These are phyloP conservation scores for Drosophila peninsularis DNA, from an alignment of 2,888 invertebrate species.

Conservation along the genomic window DNA sequence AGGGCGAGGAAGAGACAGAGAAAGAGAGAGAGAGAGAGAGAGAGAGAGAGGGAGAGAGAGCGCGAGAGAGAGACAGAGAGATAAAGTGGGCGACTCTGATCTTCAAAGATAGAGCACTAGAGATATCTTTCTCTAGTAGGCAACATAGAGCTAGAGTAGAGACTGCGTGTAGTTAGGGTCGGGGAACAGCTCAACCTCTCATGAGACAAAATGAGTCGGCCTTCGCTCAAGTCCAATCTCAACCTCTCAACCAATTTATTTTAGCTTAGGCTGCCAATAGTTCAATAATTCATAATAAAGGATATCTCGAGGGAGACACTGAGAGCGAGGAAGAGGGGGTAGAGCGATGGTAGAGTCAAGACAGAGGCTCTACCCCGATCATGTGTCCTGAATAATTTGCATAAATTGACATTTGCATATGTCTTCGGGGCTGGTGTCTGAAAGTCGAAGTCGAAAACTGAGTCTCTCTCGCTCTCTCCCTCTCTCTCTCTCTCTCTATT, in stretches of 20 bases:
- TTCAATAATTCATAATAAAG: constrained; percentile 70
- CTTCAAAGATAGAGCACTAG: too few species aligned
- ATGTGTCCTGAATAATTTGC: constrained; percentile 64
- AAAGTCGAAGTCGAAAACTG: constrained; percentile 13
- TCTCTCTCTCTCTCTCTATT: neutral
- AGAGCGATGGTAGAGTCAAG: neutral
- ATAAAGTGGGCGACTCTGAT: neutral
- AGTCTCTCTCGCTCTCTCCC: constrained; percentile 5
- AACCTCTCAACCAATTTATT: constrained; percentile 56
- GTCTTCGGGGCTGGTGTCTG: constrained; percentile 29
- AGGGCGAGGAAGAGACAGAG: neutral
- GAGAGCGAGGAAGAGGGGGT: constrained; percentile 3
- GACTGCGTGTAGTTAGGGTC: neutral
- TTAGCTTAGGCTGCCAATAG: constrained; percentile 79
- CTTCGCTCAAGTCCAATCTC: neutral
- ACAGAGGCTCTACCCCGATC: constrained; percentile 40
- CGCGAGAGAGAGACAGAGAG: neutral
- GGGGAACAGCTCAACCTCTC: neutral
- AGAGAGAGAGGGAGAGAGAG: neutral
- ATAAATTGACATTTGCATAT: constrained; percentile 68
- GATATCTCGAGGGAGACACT: neutral
- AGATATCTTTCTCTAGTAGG: too few species aligned
- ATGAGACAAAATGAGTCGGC: neutral
- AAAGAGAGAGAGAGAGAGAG: neutral
- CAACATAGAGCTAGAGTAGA: neutral